A percentile compares a stretch with the other conserved stretches of the same genome.
phyloP scores from a whole-genome alignment of 2,888 invertebrate species.

The Cephus sareptanus region DNA sequence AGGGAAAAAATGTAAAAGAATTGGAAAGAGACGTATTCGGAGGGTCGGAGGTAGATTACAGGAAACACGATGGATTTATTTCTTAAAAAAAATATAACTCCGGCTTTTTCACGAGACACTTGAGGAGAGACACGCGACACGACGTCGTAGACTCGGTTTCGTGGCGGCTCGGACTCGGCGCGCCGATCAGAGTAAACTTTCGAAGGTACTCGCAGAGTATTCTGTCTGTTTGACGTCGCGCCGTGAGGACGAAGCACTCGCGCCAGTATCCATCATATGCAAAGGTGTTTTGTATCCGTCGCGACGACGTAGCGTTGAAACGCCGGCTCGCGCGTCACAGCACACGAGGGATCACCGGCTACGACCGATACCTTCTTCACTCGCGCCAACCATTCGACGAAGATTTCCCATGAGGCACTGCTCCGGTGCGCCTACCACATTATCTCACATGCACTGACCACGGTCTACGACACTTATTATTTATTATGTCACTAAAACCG shows the following conservation, averaged over 20 bases:
- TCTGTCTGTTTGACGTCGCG: conserved; percentile 43
- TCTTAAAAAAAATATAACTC: background rate
- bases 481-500: conserved; percentile 1
- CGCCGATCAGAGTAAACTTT: background rate
- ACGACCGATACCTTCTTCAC: background rate
- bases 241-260: conserved; percentile 39
- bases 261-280: conserved; percentile 51
- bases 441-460: background rate
- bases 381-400: background rate
- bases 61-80: background rate
- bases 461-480: background rate
- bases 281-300: conserved; percentile 7
- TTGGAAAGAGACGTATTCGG: conserved; percentile 1
- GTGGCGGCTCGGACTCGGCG: background rate
- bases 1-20: conserved; percentile 7
- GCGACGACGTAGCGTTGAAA: conserved; percentile 38
- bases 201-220: conserved; percentile 17
- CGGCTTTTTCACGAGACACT: background rate
- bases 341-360: background rate
- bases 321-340: conserved; percentile 26
- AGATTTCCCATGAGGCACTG: background rate
- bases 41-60: background rate
- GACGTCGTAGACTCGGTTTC: background rate
- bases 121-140: background rate
- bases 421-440: background rate